These are phyloP conservation scores for Gnathonemus longibarbis DNA, from an alignment of 2,113 vertebrate genomes.

Conservation along the genomic window DNA sequence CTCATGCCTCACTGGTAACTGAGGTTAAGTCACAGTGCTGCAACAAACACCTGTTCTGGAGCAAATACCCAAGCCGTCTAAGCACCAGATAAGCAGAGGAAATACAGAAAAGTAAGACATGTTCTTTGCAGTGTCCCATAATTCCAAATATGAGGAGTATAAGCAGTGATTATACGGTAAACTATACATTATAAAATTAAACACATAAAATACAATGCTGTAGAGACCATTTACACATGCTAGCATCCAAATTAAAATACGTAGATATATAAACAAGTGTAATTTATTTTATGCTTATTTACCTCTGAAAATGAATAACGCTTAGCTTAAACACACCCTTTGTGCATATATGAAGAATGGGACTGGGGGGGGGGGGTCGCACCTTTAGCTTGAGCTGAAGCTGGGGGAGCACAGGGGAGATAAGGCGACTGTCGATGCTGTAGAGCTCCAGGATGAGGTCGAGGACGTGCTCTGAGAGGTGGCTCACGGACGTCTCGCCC, in stretches of 20 bases:
- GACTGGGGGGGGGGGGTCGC: conserved; percentile 24
- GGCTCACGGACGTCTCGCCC: conserved; percentile 94
- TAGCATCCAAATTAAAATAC: not conserved
- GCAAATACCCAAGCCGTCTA: not conserved
- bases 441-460: conserved; percentile 96
- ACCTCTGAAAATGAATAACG: not conserved
- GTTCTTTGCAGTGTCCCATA: not conserved
- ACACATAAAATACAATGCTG: not conserved
- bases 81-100: not conserved
- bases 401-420: conserved; percentile 95
- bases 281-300: not conserved
- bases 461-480: conserved; percentile 93
- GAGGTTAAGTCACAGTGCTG: not conserved
- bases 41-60: not conserved
- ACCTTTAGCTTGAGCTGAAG: conserved; percentile 98
- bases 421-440: conserved; percentile 93
- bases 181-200: not conserved
- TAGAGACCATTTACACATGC: not conserved
- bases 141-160: not conserved
- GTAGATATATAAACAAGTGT: not conserved
- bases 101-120: not conserved
- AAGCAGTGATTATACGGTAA: not conserved
- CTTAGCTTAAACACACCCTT: not conserved
- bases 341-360: not conserved
- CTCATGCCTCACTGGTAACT: not conserved